Conservation (phyloP, 1,140 invertebrate genomes). For the Ylistrum balloti region DNA sequence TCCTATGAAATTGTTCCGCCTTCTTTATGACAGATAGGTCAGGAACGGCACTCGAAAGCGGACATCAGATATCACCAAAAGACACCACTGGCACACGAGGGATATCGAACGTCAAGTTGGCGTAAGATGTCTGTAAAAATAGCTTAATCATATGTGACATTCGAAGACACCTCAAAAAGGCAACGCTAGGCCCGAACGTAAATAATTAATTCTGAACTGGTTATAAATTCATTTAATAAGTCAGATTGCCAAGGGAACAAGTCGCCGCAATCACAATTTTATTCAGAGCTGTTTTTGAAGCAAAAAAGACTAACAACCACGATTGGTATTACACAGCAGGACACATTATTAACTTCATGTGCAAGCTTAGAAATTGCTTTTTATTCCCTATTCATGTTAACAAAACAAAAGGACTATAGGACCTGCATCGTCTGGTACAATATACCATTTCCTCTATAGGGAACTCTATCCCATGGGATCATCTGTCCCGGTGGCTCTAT, state of each 20-base stretch:
- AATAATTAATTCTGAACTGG: constrained; percentile 20
- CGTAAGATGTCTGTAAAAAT: neutral
- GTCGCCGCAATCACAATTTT: neutral
- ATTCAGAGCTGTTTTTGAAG: neutral
- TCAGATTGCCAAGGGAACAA: neutral
- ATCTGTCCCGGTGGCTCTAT: too few relatives aligned
- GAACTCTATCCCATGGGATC: too few relatives aligned
- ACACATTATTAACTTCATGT: too few relatives aligned
- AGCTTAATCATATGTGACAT: constrained; percentile 16
- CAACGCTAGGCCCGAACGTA: neutral
- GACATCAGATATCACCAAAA: neutral
- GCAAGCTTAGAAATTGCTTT: too few relatives aligned
- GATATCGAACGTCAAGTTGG: constrained; percentile 16
- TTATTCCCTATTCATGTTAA: too few relatives aligned
- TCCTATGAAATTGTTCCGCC: neutral
- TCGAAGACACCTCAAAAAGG: neutral
- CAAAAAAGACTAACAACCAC: neutral
- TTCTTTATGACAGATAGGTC: neutral
- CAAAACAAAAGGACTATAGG: too few relatives aligned
- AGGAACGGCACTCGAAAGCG: constrained; percentile 6
- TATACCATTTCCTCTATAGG: too few relatives aligned
- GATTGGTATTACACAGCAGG: too few relatives aligned
- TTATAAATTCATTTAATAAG: neutral
- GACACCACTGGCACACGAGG: neutral
- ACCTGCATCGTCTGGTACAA: too few relatives aligned